These are phyloP conservation scores for Lepidostoma basale DNA, from an alignment of 1,140 invertebrate genomes.

Conservation along the genomic window DNA sequence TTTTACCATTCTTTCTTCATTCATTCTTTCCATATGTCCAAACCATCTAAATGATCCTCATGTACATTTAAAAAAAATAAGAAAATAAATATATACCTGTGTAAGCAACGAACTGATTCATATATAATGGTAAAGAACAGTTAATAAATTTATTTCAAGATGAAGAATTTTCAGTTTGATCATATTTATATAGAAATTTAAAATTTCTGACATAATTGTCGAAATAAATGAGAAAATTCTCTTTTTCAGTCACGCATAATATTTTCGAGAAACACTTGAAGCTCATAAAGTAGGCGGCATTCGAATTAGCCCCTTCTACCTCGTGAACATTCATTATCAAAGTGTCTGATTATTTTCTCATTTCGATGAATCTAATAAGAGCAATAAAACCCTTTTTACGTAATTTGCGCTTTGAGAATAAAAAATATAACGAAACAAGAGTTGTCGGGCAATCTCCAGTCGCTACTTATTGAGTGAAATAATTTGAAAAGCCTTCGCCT, in stretches of 20 bases:
- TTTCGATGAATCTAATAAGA: conserved; percentile 32
- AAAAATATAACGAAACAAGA: conserved; percentile 13
- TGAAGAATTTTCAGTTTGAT: too few relatives aligned
- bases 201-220: too few relatives aligned
- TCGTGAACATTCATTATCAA: conserved; percentile 21
- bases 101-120: too few relatives aligned
- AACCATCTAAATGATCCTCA: too few relatives aligned
- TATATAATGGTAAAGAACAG: too few relatives aligned
- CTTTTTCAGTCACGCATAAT: not conserved
- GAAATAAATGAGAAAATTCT: conserved; percentile 3
- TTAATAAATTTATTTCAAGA: too few relatives aligned
- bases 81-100: too few relatives aligned
- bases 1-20: too few relatives aligned
- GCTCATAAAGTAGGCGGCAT: not conserved
- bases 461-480: conserved; percentile 42
- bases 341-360: conserved; percentile 25
- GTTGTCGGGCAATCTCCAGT: not conserved
- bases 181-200: too few relatives aligned
- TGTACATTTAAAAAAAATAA: too few relatives aligned
- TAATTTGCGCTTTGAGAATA: conserved; percentile 30
- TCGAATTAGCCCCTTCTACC: conserved; percentile 11
- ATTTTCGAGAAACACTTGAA: not conserved
- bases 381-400: conserved; percentile 28
- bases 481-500: conserved; percentile 45
- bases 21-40: too few relatives aligned